These are phyloP conservation scores for Alsophila aescularia DNA, from an alignment of 2,888 invertebrate species.

Conservation along the genomic window DNA sequence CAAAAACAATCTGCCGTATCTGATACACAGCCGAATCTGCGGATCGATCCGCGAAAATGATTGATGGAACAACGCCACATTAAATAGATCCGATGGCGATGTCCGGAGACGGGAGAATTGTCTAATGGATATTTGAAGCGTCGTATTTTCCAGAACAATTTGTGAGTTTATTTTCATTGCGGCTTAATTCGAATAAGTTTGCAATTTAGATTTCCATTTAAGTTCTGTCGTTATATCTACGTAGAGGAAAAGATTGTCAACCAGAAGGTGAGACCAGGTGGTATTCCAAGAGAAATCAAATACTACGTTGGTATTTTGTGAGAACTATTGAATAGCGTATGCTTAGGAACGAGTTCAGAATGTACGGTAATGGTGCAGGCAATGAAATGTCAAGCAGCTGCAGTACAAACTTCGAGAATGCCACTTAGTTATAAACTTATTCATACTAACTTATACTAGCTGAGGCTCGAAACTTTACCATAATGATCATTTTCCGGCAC, in stretches of 20 bases:
- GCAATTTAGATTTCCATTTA: constrained; percentile 13
- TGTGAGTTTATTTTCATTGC: constrained; percentile 22
- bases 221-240: not conserved
- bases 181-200: constrained; percentile 19
- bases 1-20: constrained; percentile 49
- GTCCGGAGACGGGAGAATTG: constrained; percentile 25
- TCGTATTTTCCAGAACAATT: constrained; percentile 23
- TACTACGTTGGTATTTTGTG: too few species aligned
- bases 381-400: too few species aligned
- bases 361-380: too few species aligned
- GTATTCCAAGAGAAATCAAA: too few species aligned
- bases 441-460: too few species aligned
- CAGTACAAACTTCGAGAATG: too few species aligned
- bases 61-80: constrained; percentile 44
- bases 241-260: not conserved
- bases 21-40: constrained; percentile 35
- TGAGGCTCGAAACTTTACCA: too few species aligned
- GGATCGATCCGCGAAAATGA: constrained; percentile 48
- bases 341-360: too few species aligned
- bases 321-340: not conserved
- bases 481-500: too few species aligned
- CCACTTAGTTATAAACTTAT: too few species aligned
- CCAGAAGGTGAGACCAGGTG: too few species aligned
- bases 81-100: constrained; percentile 29
- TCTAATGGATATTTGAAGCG: constrained; percentile 31